phyloP scores from a whole-genome alignment of 2,888 invertebrate species.

The Mellilla xanthometata region DNA sequence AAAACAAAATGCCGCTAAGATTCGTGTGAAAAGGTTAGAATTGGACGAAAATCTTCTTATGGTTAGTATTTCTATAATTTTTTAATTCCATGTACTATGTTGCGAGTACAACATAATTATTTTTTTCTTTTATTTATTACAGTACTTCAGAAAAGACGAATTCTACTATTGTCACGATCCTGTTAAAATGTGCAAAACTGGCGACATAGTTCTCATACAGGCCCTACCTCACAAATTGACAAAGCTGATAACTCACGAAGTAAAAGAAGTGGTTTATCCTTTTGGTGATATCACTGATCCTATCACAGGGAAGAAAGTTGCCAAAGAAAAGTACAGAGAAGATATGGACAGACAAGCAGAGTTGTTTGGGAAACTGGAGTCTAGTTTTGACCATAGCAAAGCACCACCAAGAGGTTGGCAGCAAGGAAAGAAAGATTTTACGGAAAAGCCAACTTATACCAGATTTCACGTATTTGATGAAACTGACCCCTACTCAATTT shows the following conservation, averaged over 20 bases:
- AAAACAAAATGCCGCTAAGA: slow-evolving; percentile 90
- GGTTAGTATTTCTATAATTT: slow-evolving; percentile 73
- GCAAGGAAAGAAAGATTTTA: slow-evolving; percentile 91
- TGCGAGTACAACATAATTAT: background rate
- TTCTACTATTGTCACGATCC: slow-evolving; percentile 91
- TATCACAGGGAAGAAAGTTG: slow-evolving; percentile 90
- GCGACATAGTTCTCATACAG: slow-evolving; percentile 91
- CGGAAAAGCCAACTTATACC: slow-evolving; percentile 88
- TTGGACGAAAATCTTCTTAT: slow-evolving; percentile 89
- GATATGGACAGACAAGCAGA: slow-evolving; percentile 86
- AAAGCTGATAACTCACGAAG: slow-evolving; percentile 89
- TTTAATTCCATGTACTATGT: background rate
- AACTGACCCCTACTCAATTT: slow-evolving; percentile 88
- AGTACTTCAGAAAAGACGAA: slow-evolving; percentile 91
- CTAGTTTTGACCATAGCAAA: slow-evolving; percentile 88
- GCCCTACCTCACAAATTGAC: slow-evolving; percentile 88
- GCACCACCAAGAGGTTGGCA: slow-evolving; percentile 91
- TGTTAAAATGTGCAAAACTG: slow-evolving; percentile 88
- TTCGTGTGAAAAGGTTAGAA: slow-evolving; percentile 88
- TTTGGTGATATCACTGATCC: slow-evolving; percentile 94
- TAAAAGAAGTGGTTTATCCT: slow-evolving; percentile 90
- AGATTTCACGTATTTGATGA: slow-evolving; percentile 91
- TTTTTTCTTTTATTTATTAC: slow-evolving; percentile 41
- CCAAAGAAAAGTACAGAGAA: slow-evolving; percentile 88
- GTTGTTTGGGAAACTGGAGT: slow-evolving; percentile 86